phyloP scores from a whole-genome alignment of 2,113 vertebrate genomes.

The Alexandromys fortis region DNA sequence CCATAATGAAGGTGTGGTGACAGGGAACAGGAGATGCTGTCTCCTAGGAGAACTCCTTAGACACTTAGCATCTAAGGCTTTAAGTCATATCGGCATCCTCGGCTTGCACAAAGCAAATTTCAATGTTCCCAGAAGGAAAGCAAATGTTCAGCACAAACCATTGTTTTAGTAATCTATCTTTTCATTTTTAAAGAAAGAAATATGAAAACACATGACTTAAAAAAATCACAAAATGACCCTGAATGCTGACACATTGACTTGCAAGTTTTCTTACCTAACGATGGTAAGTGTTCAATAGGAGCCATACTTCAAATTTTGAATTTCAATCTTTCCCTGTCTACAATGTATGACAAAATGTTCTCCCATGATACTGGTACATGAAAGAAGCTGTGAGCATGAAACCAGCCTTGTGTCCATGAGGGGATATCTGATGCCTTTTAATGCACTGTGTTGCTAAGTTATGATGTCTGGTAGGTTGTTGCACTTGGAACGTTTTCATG shows the following conservation, averaged over 20 bases:
- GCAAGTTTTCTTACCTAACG: background rate
- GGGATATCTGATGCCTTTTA: background rate
- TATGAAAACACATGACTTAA: background rate
- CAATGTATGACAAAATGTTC: background rate
- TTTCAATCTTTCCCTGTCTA: background rate
- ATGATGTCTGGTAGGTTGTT: background rate
- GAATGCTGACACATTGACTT: background rate
- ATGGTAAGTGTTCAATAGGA: background rate
- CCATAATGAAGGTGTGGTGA: background rate
- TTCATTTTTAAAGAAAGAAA: background rate
- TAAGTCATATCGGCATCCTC: background rate
- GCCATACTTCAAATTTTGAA: background rate
- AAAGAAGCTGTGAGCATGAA: background rate
- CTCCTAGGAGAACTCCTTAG: background rate
- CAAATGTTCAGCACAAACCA: background rate
- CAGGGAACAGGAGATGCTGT: background rate
- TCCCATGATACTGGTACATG: no score
- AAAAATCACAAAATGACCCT: background rate
- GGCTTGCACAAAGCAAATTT: background rate
- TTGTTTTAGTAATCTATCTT: background rate
- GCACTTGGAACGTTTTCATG: background rate
- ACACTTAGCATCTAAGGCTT: background rate
- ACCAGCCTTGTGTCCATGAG: no score
- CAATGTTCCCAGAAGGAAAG: background rate
- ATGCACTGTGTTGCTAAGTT: background rate